phyloP scores from a whole-genome alignment of 2,888 invertebrate genomes.

The Caprella mutica region DNA sequence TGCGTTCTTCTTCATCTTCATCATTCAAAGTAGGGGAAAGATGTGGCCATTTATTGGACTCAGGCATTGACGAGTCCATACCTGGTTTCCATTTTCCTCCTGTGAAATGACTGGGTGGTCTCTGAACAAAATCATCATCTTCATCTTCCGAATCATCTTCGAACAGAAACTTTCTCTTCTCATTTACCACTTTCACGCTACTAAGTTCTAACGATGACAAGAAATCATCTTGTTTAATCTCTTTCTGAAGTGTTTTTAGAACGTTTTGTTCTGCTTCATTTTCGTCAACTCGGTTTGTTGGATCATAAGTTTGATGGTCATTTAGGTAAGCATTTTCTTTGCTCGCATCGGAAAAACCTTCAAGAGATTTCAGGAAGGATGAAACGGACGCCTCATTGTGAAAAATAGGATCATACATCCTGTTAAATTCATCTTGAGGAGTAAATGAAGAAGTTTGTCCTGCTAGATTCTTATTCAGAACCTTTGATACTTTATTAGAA shows the following conservation, averaged over 20 bases:
- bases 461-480: too few relatives aligned
- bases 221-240: conserved; percentile 31
- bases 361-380: conserved; percentile 5
- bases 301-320: conserved; percentile 1
- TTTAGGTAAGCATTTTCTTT: background rate
- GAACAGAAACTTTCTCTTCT: conserved; percentile 15
- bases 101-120: conserved; percentile 29
- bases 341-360: conserved; percentile 1
- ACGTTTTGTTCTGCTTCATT: background rate
- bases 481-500: too few relatives aligned
- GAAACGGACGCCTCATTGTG: conserved; percentile 5
- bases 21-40: conserved; percentile 17
- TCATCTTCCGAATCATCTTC: conserved; percentile 29
- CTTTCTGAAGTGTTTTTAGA: conserved; percentile 12
- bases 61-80: conserved; percentile 18
- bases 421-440: background rate
- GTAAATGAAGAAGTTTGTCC: too few relatives aligned
- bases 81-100: conserved; percentile 34
- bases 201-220: conserved; percentile 29
- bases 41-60: conserved; percentile 29
- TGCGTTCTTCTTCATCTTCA: conserved; percentile 16
- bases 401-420: conserved; percentile 1
- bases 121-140: conserved; percentile 24
- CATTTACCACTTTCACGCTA: conserved; percentile 17
- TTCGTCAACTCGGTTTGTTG: background rate